Base-by-base conservation (phyloP, 1,140 invertebrate species). In the Saxidomus purpurata region DNA sequence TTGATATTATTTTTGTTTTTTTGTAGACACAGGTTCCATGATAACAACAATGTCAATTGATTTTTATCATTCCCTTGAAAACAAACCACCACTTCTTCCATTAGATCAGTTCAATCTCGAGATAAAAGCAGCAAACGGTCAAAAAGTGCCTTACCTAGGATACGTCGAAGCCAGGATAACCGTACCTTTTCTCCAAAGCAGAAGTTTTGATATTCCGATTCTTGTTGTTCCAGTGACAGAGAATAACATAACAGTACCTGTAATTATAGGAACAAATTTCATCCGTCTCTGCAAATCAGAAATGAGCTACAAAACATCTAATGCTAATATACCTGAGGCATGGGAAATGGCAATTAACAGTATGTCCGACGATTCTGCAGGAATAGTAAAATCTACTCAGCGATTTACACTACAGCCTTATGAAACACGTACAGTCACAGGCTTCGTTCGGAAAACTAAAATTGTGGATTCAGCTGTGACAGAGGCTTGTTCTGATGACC, bases 71-170 rank as follows among this genome's bases (percentile, higher is more conserved):
- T 22, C 19, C 28, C 22, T 82, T 13, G 80, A 61, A 0, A 38
- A 2, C 28, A 79, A 52, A 52, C 34, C 52, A 25, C 22, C 52
- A 63, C 55, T 82, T 34, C 17, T 38, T 19, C 38, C 40, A 0
- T 31, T 49, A 38, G n/a, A 80, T 28, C 17, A 80, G 11, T 80
- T 80, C 36, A n/a, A n/a, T n/a, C n/a, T n/a, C n/a, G n/a, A n/a
- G n/a, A n/a, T n/a, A n/a, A n/a, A n/a, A n/a, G n/a, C n/a, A 13
- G 77, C 77, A n/a, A 52, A 52, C 22, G 49, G 49, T 52, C 25
- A 19, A 38, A 52, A 28, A n/a, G 9, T 83, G 1, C 80, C 80
- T 0, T 83, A 83, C 22, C 19, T 11, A 0, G 80, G 2, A 63
- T 83, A 83, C 38, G 63, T 67, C 2, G 59, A 83, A 28, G 19